Base-by-base conservation (phyloP, 2,888 invertebrate species). In the Rhagonycha fulva region DNA sequence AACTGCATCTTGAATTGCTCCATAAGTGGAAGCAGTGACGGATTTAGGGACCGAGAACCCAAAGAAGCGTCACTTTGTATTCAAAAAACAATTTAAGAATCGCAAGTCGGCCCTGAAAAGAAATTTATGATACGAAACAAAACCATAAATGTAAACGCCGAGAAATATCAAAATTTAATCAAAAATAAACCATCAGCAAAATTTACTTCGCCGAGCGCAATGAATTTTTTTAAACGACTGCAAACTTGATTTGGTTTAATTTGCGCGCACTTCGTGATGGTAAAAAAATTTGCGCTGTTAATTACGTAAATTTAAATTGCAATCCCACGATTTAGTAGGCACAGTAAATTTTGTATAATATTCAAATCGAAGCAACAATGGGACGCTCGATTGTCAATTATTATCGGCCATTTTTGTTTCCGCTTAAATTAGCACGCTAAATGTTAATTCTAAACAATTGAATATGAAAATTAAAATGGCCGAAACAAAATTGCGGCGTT, bases 281-380 rank as follows among this genome's bases (percentile, higher is more conserved):
- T 28, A 61, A 23, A 67, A 26, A 24, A 70, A 75, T 63, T 61
- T 63, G 19, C 68, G 19, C 24, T 71, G 69, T 62, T 68, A 77
- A 77, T 77, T 72, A 77, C 72, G 77, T 68, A 77, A 74, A 77
- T 77, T 77, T 71, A 77, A 77, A 74, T 76, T 74, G 62, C 63
- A 74, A 72, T 62, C 24, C 60, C n/a, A n/a, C n/a, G 71, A 71
- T 69, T n/a, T n/a, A n/a, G n/a, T n/a, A n/a, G n/a, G n/a, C 30
- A 11, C 30, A 12, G 30, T 32, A 32, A 32, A 47, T 47, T 47
- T 28, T 47, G n/a, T 1, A n/a, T 19, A 19, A 19, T 47, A 47
- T 47, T 47, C n/a, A 47, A 47, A 47, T 47, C 47, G 47, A 47
- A 47, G 7, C n/a, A n/a, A n/a, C 32, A n/a, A 47, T 32, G n/a